phyloP scores from a whole-genome alignment of 1,140 invertebrate genomes.

The Lepidostoma basale region DNA sequence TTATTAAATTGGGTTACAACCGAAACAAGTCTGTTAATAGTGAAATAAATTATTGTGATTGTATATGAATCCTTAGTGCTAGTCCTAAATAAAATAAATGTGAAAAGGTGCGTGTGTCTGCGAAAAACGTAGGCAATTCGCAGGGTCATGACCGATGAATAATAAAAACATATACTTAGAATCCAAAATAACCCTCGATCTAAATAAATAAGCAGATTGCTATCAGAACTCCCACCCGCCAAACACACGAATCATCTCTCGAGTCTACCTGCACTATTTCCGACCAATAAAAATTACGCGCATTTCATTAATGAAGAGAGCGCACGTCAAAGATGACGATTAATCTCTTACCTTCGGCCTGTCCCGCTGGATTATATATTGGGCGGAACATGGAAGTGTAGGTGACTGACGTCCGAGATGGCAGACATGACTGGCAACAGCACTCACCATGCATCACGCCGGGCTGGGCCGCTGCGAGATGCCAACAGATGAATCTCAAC shows the following conservation, averaged over 20 bases:
- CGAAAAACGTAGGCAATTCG: no score
- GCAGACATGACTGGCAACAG: conserved; percentile 13
- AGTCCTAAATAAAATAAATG: no score
- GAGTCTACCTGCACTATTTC: background rate
- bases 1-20: no score
- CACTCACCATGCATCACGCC: background rate
- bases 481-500: background rate
- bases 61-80: no score
- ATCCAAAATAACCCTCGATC: background rate
- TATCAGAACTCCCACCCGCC: background rate
- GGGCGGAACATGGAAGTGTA: background rate
- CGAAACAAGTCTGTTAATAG: no score
- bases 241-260: background rate
- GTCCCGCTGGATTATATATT: conserved; percentile 1
- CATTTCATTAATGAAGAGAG: background rate
- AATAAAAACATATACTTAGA: no score
- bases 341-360: background rate
- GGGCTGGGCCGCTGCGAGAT: background rate
- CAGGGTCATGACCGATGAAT: no score
- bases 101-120: no score
- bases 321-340: background rate
- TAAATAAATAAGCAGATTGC: background rate
- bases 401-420: background rate
- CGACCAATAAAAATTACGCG: background rate
- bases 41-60: no score